phyloP scores from a whole-genome alignment of 2,888 invertebrate genomes.

The Sinopyrophorus schimmeli region DNA sequence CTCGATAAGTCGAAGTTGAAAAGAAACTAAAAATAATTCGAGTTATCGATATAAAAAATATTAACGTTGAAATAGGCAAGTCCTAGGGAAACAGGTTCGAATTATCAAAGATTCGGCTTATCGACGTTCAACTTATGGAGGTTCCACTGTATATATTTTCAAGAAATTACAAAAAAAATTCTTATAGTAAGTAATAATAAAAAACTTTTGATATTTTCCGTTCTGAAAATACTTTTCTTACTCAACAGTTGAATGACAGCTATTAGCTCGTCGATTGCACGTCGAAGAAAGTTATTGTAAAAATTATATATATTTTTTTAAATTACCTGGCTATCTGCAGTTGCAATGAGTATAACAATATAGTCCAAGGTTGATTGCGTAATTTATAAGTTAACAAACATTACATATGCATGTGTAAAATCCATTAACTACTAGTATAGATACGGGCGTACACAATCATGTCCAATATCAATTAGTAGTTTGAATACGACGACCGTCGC shows the following conservation, averaged over 20 bases:
- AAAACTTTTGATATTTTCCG: too few relatives aligned
- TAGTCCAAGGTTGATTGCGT: conserved; percentile 43
- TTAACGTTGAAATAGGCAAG: too few relatives aligned
- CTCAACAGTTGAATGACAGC: conserved; percentile 19
- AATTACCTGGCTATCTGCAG: conserved; percentile 12
- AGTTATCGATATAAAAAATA: too few relatives aligned
- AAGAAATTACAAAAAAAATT: too few relatives aligned
- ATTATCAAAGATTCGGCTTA: too few relatives aligned
- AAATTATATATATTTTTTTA: conserved; percentile 1
- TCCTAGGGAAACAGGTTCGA: too few relatives aligned
- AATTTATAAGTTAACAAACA: conserved; percentile 29
- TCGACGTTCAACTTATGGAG: too few relatives aligned
- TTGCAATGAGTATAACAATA: conserved; percentile 37
- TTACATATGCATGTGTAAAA: conserved; percentile 25
- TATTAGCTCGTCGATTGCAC: conserved; percentile 15
- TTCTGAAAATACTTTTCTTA: too few relatives aligned
- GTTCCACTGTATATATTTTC: too few relatives aligned
- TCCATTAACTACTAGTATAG: conserved; percentile 16
- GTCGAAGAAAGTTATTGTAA: conserved; percentile 20
- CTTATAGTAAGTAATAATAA: too few relatives aligned
- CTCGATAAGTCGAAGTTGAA: too few relatives aligned
- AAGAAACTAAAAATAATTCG: too few relatives aligned
- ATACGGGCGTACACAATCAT: conserved; percentile 24
- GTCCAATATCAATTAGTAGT: conserved; percentile 19
- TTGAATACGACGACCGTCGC: conserved; percentile 16